phyloP scores from a whole-genome alignment of 2,113 vertebrate species.

The Cyprinodon tularosa region DNA sequence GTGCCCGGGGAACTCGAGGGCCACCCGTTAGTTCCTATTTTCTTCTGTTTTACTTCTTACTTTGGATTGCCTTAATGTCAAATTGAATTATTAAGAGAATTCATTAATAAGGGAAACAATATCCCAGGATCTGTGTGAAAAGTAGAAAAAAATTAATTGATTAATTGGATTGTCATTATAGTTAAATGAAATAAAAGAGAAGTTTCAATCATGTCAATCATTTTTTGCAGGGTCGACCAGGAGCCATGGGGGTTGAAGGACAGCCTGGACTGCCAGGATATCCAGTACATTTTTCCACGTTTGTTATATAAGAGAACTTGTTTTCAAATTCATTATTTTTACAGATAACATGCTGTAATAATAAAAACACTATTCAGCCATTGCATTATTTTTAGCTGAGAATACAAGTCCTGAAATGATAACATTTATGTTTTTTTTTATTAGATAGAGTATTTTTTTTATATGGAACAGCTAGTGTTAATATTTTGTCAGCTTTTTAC shows the following conservation, averaged over 20 bases:
- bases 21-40: slow-evolving; percentile 81
- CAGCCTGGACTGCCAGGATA: slow-evolving; percentile 91
- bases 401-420: too few species aligned
- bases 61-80: not conserved
- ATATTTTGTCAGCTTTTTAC: slow-evolving; percentile 36
- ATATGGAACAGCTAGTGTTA: slow-evolving; percentile 30
- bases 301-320: not conserved
- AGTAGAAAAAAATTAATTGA: not conserved
- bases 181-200: slow-evolving; percentile 8
- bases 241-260: slow-evolving; percentile 88
- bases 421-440: slow-evolving; percentile 12
- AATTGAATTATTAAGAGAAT: not conserved
- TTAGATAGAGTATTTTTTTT: slow-evolving; percentile 5
- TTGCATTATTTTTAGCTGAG: too few species aligned
- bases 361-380: too few species aligned
- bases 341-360: too few species aligned
- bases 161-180: not conserved
- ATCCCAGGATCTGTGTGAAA: not conserved
- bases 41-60: not conserved
- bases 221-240: slow-evolving; percentile 84
- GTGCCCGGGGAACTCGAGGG: slow-evolving; percentile 92
- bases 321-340: too few species aligned
- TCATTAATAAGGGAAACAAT: not conserved
- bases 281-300: slow-evolving; percentile 76
- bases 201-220: slow-evolving; percentile 25